Percentiles rank a stretch among this genome's conserved stretches.
Evolutionary conservation across 2,888 invertebrate genomes (phyloP).

Genomic region (Cosmia pyralina): DNA sequence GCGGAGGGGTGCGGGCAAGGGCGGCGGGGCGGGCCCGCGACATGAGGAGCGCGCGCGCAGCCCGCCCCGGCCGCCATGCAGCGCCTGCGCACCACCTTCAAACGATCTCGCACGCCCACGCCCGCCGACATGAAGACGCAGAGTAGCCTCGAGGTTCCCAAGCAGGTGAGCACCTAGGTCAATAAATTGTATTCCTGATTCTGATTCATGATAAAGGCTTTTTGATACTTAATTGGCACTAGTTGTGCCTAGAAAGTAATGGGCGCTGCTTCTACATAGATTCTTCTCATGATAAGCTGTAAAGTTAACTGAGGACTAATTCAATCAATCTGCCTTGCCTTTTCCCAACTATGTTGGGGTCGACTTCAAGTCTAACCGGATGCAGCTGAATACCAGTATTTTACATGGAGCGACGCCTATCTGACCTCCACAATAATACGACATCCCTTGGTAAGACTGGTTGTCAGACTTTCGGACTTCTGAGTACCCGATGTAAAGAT

Average conservation of each 20-base stretch:
- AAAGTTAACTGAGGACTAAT: neutral
- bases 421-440: too few species aligned
- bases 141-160: conserved; percentile 97
- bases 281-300: neutral
- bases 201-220: neutral
- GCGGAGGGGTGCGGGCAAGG: conserved; percentile 76
- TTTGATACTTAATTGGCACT: neutral
- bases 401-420: too few species aligned
- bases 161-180: conserved; percentile 90
- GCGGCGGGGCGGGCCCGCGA: conserved; percentile 87
- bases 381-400: too few species aligned
- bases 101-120: conserved; percentile 96
- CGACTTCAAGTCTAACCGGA: too few species aligned
- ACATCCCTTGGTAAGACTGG: too few species aligned
- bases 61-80: conserved; percentile 92
- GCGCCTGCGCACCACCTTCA: conserved; percentile 96
- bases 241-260: neutral
- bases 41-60: conserved; percentile 83
- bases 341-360: too few species aligned
- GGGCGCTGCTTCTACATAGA: neutral
- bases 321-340: too few species aligned
- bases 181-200: neutral
- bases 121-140: conserved; percentile 97
- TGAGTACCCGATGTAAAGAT: too few species aligned
- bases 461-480: too few species aligned